phyloP scores from a whole-genome alignment of 2,888 invertebrate species.

The Norana najaformis region DNA sequence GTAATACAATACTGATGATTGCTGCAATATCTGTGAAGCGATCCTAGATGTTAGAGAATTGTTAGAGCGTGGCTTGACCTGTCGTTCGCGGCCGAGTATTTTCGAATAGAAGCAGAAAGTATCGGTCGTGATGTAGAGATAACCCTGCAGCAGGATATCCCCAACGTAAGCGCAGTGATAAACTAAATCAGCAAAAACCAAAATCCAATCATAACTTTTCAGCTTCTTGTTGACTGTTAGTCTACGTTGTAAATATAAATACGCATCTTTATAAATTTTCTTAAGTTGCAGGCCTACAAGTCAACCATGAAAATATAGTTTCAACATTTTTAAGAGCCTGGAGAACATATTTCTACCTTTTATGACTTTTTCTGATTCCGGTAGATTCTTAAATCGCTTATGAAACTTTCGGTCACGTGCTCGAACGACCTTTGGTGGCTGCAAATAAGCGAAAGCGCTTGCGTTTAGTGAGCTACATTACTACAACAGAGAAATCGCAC shows the following conservation, averaged over 20 bases:
- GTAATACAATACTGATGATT: background rate
- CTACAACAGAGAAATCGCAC: background rate
- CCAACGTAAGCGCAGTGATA: conserved; percentile 70
- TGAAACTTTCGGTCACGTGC: conserved; percentile 7
- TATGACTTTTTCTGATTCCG: conserved; percentile 1
- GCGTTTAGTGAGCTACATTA: background rate
- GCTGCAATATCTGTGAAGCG: background rate
- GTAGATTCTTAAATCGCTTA: conserved; percentile 21
- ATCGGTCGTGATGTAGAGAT: conserved; percentile 85
- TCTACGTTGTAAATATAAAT: background rate
- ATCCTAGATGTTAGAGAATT: background rate
- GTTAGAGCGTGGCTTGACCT: background rate
- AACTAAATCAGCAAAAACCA: conserved; percentile 32
- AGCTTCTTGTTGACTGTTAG: background rate
- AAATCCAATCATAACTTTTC: background rate
- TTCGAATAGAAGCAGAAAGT: conserved; percentile 90
- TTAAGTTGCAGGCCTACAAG: background rate
- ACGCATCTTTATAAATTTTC: background rate
- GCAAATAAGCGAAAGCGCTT: background rate
- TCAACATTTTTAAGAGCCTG: background rate
- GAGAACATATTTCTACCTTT: background rate
- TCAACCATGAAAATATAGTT: background rate
- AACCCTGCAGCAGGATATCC: conserved; percentile 88
- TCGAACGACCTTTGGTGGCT: background rate
- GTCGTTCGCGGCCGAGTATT: conserved; percentile 85